Conservation (phyloP, 2,797 vertebrate genomes). For the Sparidentex hasta region DNA sequence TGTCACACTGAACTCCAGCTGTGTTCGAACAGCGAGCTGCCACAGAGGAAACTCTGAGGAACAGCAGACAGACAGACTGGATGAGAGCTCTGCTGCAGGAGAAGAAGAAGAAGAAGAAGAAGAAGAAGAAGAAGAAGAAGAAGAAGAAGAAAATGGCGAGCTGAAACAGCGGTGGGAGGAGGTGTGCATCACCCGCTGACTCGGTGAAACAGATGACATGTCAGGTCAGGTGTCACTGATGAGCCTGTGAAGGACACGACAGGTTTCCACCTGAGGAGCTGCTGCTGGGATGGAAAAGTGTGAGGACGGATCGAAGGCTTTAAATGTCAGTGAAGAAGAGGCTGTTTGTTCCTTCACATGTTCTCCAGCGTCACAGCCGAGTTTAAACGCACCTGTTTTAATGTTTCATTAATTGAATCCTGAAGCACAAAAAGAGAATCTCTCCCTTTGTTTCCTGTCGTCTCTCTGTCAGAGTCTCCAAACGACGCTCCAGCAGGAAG, state of each 20-base stretch:
- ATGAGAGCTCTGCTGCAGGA: background rate
- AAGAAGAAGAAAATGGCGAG: background rate
- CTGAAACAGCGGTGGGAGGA: background rate
- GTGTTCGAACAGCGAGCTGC: background rate
- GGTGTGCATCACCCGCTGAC: conserved; percentile 9
- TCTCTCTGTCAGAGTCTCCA: too few species aligned
- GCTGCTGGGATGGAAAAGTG: background rate
- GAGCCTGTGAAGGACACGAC: background rate
- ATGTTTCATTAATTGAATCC: too few species aligned
- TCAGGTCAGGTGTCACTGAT: conserved; percentile 19
- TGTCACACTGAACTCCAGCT: background rate
- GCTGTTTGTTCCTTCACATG: too few species aligned
- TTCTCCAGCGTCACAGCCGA: too few species aligned
- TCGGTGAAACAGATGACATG: conserved; percentile 2
- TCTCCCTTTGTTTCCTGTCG: too few species aligned
- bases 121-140: background rate
- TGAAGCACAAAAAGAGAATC: too few species aligned
- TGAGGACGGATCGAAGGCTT: background rate
- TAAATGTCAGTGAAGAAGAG: too few species aligned
- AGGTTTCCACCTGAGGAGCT: background rate
- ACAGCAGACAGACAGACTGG: conserved; percentile 3
- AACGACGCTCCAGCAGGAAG: too few species aligned
- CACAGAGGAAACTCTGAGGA: too few species aligned
- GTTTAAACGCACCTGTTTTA: too few species aligned
- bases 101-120: too few species aligned